A percentile compares a stretch with the other conserved stretches of the same genome.
phyloP scores from a whole-genome alignment of 2,113 vertebrate species.

The Phalacrocorax aristotelis region DNA sequence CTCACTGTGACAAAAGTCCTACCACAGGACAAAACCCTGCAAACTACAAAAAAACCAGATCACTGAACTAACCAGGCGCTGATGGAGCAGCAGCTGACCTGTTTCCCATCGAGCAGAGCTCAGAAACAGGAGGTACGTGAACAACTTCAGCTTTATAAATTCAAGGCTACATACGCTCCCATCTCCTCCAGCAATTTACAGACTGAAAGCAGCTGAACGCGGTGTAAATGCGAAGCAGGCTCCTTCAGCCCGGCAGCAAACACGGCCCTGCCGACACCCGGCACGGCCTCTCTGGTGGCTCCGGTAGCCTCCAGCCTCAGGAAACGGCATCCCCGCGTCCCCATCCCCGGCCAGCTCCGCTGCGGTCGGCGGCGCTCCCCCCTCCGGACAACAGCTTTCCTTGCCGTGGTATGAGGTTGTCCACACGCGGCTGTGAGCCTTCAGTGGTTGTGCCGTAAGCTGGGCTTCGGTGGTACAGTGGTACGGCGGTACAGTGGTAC shows the following conservation, averaged over 20 bases:
- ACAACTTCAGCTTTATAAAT: background rate
- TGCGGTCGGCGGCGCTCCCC: background rate
- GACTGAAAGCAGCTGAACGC: accelerated
- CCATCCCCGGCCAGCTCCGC: too few relatives aligned
- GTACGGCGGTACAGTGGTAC: too few relatives aligned
- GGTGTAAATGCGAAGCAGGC: background rate
- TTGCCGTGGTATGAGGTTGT: accelerated
- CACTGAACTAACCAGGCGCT: background rate
- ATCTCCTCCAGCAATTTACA: background rate
- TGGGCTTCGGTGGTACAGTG: background rate
- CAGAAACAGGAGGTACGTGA: background rate
- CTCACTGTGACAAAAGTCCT: background rate
- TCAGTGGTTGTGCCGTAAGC: accelerated
- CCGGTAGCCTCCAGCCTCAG: background rate
- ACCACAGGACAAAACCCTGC: background rate
- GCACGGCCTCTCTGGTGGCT: background rate
- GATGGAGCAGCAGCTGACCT: background rate
- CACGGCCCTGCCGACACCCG: accelerated
- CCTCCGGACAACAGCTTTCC: background rate
- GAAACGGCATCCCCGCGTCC: accelerated
- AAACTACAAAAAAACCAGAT: background rate
- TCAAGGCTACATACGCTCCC: background rate
- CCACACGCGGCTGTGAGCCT: accelerated
- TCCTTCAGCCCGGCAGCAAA: background rate
- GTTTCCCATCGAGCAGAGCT: background rate